Base-by-base conservation (phyloP, 1,140 invertebrate genomes). In the Hydropsyche tenuis region DNA sequence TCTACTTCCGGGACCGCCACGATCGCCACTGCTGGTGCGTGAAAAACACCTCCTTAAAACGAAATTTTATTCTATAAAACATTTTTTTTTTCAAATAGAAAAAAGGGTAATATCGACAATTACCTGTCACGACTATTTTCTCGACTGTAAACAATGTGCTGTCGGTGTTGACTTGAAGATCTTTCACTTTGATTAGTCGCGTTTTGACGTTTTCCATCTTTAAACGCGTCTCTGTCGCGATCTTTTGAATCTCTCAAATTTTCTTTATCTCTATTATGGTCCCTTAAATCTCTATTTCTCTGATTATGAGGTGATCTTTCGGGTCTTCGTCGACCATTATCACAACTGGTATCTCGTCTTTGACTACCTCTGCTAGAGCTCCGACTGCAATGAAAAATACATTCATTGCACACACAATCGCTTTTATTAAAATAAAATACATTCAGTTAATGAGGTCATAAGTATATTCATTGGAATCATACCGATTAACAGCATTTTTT, bases 401-500 rank as follows among this genome's bases (percentile, higher is more conserved):
- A 9, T 37, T 37, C 30, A 9, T 4, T 37, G 3, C 30, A 37
- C 9, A 66, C 16, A 25, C 46, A 43, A 51, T 72, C 60, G 43
- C 56, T 64, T 14, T 37, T 72, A 22, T 18, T 42, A 22, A 62
- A n/a, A 51, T 45, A 56, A 56, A n/a, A 56, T 56, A 56, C 18
- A n/a, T 56, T 9, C 43, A 56, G 6, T n/a, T 56, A 56, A n/a
- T n/a, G 30, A 37, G 3, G 9, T 37, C 3, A 4, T 37, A 37
- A 37, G 9, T 37, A 7, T 66, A 37, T 45, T 22, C 37, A 16
- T 63, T 45, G 53, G 73, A 69, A 77, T 74, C 75, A 74, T 77
- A 77, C 75, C 75, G 75, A 74, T 73, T 77, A 73, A 65, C 73
- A n/a, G 69, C 23, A 73, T 74, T 77, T 70, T 73, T 77, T 77